Evolutionary conservation across 2,888 invertebrate genomes (phyloP).

Genomic region (Clistopyga incitator): DNA sequence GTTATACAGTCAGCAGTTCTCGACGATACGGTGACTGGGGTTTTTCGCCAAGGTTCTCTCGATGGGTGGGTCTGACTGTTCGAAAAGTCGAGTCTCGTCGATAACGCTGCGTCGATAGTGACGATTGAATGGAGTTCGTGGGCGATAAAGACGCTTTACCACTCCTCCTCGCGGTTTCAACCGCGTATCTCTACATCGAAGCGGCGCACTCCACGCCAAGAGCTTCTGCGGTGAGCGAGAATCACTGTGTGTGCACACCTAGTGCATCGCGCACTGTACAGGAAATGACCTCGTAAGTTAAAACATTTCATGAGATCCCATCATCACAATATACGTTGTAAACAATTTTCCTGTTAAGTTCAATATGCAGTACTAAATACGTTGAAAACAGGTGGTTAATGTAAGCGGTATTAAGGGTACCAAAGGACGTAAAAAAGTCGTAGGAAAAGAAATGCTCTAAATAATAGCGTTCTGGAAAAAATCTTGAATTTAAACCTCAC

Average conservation of each 20-base stretch:
- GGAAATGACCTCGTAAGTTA: background rate
- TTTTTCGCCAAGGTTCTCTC: constrained; percentile 22
- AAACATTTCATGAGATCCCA: background rate
- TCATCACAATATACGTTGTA: no score
- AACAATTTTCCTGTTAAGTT: no score
- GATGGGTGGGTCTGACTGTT: background rate
- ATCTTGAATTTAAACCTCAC: no score
- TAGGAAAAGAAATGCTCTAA: no score
- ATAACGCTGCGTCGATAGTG: constrained; percentile 33
- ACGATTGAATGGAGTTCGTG: constrained; percentile 40
- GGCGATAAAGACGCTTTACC: constrained; percentile 41
- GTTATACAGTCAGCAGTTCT: constrained; percentile 10
- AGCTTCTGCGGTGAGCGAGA: constrained; percentile 20
- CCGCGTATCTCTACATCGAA: constrained; percentile 31
- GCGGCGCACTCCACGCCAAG: constrained; percentile 10
- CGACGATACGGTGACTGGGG: constrained; percentile 5
- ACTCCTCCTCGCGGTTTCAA: constrained; percentile 13
- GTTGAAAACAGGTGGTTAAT: no score
- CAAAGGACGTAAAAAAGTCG: no score
- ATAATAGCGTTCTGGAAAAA: no score
- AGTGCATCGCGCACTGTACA: background rate
- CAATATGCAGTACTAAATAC: no score
- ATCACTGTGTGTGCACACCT: constrained; percentile 13
- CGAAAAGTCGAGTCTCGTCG: constrained; percentile 29
- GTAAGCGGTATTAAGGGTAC: no score